phyloP scores from a whole-genome alignment of 2,797 vertebrate genomes.

The Discoglossus pictus region DNA sequence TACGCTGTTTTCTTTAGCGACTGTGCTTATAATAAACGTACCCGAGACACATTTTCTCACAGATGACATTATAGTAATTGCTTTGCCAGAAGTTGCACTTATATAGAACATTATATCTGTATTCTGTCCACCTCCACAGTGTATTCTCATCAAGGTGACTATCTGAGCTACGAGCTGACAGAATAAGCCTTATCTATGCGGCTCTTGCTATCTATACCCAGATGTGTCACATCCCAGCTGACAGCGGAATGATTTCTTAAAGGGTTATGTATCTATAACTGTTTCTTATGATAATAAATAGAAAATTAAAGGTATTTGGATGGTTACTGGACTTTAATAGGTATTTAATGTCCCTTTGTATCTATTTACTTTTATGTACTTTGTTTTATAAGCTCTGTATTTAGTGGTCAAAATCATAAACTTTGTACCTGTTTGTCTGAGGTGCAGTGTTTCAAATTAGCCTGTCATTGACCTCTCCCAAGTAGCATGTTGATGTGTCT shows the following conservation, averaged over 20 bases:
- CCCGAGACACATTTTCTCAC: conserved; percentile 34
- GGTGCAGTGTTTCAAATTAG: too few relatives aligned
- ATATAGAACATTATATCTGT: conserved; percentile 32
- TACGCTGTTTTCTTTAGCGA: conserved; percentile 1
- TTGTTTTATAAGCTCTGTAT: too few relatives aligned
- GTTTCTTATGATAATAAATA: too few relatives aligned
- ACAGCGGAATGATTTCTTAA: conserved; percentile 55
- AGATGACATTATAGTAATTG: conserved; percentile 41
- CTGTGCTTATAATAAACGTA: conserved; percentile 12
- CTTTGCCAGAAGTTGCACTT: conserved; percentile 35
- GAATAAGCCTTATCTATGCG: conserved; percentile 61
- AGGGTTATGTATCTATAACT: too few relatives aligned
- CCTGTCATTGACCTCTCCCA: too few relatives aligned
- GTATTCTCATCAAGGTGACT: conserved; percentile 58
- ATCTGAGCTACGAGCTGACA: conserved; percentile 66
- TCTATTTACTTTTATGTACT: too few relatives aligned
- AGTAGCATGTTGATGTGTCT: too few relatives aligned
- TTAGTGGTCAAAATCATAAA: too few relatives aligned
- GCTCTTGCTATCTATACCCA: conserved; percentile 57
- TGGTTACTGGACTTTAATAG: too few relatives aligned
- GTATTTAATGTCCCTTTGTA: too few relatives aligned
- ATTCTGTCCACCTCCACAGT: conserved; percentile 52
- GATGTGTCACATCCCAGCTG: conserved; percentile 57
- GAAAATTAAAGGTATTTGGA: too few relatives aligned
- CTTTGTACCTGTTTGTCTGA: too few relatives aligned